Conservation (phyloP, 2,888 invertebrate genomes). For the Euplagia quadripunctaria region DNA sequence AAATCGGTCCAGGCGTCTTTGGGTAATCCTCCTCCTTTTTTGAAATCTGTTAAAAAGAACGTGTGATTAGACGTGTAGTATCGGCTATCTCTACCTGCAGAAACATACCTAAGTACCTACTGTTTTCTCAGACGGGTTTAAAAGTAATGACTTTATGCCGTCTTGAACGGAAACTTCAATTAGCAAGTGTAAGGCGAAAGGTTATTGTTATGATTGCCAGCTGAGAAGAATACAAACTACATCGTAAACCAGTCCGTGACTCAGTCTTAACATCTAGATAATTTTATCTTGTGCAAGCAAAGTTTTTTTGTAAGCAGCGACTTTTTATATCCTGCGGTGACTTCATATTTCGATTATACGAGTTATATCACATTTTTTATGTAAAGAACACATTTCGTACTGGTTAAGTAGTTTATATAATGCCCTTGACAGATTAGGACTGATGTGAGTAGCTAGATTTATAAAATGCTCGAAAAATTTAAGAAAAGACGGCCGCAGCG, state of each 20-base stretch:
- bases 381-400: background rate
- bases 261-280: slow-evolving; percentile 15
- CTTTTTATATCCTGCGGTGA: slow-evolving; percentile 13
- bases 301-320: slow-evolving; percentile 8
- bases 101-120: background rate
- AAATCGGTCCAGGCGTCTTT: no score
- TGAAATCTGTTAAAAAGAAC: no score
- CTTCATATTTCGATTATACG: slow-evolving; percentile 10
- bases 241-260: slow-evolving; percentile 6
- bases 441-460: background rate
- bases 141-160: slow-evolving; percentile 38
- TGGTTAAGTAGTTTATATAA: background rate
- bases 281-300: slow-evolving; percentile 14
- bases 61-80: no score
- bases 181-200: slow-evolving; percentile 55
- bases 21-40: no score
- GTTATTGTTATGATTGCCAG: slow-evolving; percentile 25
- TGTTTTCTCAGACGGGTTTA: slow-evolving; percentile 22
- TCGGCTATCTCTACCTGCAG: background rate
- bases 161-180: slow-evolving; percentile 61
- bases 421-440: background rate
- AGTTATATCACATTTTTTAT: background rate
- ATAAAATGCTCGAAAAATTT: background rate
- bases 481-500: background rate
- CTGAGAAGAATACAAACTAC: slow-evolving; percentile 23